Conservation (phyloP, 2,888 invertebrate species). For the Erebia ligea region DNA sequence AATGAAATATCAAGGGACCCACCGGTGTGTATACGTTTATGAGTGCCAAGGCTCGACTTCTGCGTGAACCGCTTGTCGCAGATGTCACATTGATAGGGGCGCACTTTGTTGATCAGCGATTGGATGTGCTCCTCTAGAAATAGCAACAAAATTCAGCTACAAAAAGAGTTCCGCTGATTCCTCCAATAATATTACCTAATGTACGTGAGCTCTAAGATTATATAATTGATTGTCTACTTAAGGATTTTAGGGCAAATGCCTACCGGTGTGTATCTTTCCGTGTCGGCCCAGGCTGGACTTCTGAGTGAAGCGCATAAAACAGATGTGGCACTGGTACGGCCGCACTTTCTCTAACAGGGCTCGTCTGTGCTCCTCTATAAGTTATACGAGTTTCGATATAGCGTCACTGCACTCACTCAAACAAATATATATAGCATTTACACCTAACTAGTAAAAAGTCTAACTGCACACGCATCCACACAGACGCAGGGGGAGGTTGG, state of each 20-base stretch:
- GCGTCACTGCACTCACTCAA: constrained; percentile 71
- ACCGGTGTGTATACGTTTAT: constrained; percentile 90
- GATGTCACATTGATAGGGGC: constrained; percentile 87
- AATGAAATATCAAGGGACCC: constrained; percentile 81
- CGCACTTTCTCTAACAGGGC: constrained; percentile 85
- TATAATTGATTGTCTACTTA: constrained; percentile 75
- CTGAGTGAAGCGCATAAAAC: constrained; percentile 89
- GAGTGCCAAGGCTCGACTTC: constrained; percentile 92
- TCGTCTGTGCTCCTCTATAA: constrained; percentile 84
- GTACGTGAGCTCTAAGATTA: constrained; percentile 71
- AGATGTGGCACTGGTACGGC: constrained; percentile 88
- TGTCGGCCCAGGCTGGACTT: constrained; percentile 89
- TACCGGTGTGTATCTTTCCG: constrained; percentile 88
- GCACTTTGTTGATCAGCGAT: constrained; percentile 85
- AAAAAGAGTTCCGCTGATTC: constrained; percentile 67
- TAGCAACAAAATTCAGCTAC: constrained; percentile 82
- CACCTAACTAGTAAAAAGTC: constrained; percentile 60
- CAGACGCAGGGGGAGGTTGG: constrained; percentile 80
- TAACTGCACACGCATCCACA: constrained; percentile 65
- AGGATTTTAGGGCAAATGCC: constrained; percentile 82
- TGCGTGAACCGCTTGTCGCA: constrained; percentile 92
- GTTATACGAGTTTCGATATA: constrained; percentile 80
- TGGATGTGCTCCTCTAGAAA: constrained; percentile 85
- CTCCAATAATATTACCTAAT: constrained; percentile 68
- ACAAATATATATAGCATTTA: constrained; percentile 55